Percentiles rank a stretch among this genome's conserved stretches.
Conservation (phyloP, 2,888 invertebrate genomes). For the Hoplodrina blanda region DNA sequence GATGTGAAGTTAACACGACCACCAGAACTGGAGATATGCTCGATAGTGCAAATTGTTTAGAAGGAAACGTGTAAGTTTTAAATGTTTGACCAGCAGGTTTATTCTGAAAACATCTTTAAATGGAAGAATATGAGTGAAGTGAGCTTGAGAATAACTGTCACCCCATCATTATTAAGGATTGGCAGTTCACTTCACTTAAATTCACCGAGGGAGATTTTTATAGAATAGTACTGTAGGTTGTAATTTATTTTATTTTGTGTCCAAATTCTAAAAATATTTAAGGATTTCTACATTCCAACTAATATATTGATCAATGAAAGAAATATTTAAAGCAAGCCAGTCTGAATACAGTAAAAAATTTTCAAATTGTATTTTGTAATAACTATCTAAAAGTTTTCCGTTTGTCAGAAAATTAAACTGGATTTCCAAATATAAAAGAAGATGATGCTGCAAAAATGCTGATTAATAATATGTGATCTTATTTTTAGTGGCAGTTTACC, state of each 20-base stretch:
- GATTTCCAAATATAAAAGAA: neutral
- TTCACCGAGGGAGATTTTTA: neutral
- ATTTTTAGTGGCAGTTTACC: slow-evolving; percentile 74
- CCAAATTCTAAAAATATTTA: neutral
- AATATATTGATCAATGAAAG: neutral
- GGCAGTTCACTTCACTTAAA: no score
- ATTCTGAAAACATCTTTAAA: no score
- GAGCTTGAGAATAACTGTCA: no score
- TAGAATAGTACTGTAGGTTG: no score
- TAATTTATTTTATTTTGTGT: neutral
- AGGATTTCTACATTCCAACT: neutral
- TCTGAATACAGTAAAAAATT: neutral
- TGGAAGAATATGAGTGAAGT: no score
- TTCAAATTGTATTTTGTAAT: slow-evolving; percentile 2
- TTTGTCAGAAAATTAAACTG: neutral
- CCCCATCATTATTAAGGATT: no score
- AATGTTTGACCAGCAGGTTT: neutral
- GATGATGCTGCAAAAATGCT: neutral
- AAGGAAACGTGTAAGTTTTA: slow-evolving; percentile 80
- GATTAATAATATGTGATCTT: neutral
- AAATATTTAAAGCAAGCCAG: neutral
- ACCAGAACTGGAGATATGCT: slow-evolving; percentile 65
- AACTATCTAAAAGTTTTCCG: neutral
- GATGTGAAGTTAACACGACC: slow-evolving; percentile 79
- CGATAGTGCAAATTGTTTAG: slow-evolving; percentile 75